A percentile compares a stretch with the other conserved stretches of the same genome.
Evolutionary conservation across 2,113 vertebrate genomes (phyloP).

Genomic region (Chaetodon trifascialis): DNA sequence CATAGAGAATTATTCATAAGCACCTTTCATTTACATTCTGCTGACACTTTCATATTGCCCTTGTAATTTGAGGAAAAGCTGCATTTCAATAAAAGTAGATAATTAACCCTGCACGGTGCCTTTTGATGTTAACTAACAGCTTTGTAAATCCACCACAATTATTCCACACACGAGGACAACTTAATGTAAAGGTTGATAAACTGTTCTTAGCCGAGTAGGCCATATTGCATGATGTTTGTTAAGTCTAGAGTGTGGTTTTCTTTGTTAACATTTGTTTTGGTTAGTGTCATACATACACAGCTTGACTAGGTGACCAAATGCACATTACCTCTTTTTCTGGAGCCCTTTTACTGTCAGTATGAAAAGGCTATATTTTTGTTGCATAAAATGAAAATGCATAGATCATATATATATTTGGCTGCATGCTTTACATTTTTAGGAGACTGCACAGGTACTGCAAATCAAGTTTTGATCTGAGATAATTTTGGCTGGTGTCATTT

Average conservation of each 20-base stretch:
- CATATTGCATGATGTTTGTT: constrained; percentile 80
- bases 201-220: constrained; percentile 65
- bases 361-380: constrained; percentile 43
- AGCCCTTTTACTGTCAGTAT: neutral
- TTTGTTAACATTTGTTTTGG: constrained; percentile 80
- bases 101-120: neutral
- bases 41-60: neutral
- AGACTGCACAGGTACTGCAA: neutral
- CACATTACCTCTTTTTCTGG: constrained; percentile 65
- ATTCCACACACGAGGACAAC: constrained; percentile 67
- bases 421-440: neutral
- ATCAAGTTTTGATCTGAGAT: neutral
- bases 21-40: neutral
- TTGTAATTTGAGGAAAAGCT: neutral
- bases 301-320: constrained; percentile 76
- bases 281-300: constrained; percentile 77
- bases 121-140: neutral
- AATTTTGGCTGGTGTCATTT: neutral
- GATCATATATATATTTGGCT: neutral
- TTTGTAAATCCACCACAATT: constrained; percentile 4
- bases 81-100: constrained; percentile 12
- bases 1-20: neutral
- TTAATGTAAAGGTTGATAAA: constrained; percentile 78
- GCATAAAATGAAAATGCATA: constrained; percentile 61
- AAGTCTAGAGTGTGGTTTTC: constrained; percentile 77